Conservation (phyloP, 1,140 invertebrate species). For the Leptinotarsa texana region DNA sequence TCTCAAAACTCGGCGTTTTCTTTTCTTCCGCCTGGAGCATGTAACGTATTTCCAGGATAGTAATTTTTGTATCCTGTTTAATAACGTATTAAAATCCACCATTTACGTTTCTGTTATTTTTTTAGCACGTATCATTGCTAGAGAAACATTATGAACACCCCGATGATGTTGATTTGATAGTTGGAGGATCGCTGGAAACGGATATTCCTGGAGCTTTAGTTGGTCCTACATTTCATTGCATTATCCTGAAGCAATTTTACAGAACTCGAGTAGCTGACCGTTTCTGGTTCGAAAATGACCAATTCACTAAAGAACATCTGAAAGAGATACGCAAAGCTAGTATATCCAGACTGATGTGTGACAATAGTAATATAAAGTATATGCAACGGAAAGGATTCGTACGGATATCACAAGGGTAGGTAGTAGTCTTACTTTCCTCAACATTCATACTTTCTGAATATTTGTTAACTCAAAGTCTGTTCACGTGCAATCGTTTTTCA, state of each 20-base stretch:
- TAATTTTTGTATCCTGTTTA: too few species aligned
- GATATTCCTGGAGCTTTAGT: conserved; percentile 76
- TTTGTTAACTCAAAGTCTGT: too few species aligned
- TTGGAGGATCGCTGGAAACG: conserved; percentile 80
- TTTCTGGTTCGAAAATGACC: conserved; percentile 79
- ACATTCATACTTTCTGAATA: too few species aligned
- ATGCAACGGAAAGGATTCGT: conserved; percentile 75
- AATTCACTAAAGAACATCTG: conserved; percentile 44
- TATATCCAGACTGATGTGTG: conserved; percentile 83
- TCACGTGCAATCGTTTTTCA: too few species aligned
- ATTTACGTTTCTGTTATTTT: conserved; percentile 17
- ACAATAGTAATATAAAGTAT: conserved; percentile 74
- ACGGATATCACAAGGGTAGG: conserved; percentile 63
- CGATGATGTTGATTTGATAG: conserved; percentile 87
- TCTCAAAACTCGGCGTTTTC: too few species aligned
- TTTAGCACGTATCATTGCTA: conserved; percentile 69
- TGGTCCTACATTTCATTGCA: conserved; percentile 91
- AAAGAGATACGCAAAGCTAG: conserved; percentile 81
- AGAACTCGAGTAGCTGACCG: conserved; percentile 80
- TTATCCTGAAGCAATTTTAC: conserved; percentile 87
- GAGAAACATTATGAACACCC: conserved; percentile 67
- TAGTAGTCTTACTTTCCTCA: conserved; percentile 15
- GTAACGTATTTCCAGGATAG: background rate
- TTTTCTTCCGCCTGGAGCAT: too few species aligned
- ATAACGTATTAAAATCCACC: too few species aligned